Conservation (phyloP, 2,888 invertebrate genomes). For the Heteropelma amictum region DNA sequence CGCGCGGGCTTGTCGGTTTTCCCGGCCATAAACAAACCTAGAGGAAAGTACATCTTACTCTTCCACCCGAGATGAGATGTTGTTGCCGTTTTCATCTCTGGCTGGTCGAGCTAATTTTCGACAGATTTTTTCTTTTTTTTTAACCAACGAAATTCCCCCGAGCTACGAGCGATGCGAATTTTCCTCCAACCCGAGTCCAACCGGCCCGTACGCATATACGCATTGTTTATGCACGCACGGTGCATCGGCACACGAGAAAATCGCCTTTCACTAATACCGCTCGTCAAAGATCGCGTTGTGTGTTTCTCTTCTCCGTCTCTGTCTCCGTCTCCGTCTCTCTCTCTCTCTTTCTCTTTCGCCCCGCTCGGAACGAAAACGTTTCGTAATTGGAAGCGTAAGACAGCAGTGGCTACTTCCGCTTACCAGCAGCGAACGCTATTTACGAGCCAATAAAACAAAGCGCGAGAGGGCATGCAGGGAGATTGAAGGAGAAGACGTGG, state of each 20-base stretch:
- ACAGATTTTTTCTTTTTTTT: too few species aligned
- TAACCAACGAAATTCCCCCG: too few species aligned
- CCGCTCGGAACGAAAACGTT: conserved; percentile 59
- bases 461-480: conserved; percentile 42
- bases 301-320: not conserved
- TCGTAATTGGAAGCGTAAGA: conserved; percentile 68
- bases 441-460: conserved; percentile 74
- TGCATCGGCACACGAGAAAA: not conserved
- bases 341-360: conserved; percentile 13
- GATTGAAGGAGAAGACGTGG: conserved; percentile 35
- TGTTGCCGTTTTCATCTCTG: conserved; percentile 31
- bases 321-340: conserved; percentile 14
- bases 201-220: too few species aligned
- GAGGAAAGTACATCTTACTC: too few species aligned
- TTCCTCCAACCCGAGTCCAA: too few species aligned
- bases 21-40: not conserved
- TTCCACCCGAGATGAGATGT: too few species aligned
- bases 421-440: conserved; percentile 69
- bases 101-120: too few species aligned
- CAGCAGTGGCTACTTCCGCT: conserved; percentile 69
- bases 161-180: too few species aligned
- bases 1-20: not conserved
- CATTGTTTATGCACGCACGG: not conserved
- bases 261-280: conserved; percentile 30
- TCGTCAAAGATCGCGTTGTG: conserved; percentile 20